Evolutionary conservation across 1,140 invertebrate genomes (phyloP).

Genomic region (Apis mellifera): DNA sequence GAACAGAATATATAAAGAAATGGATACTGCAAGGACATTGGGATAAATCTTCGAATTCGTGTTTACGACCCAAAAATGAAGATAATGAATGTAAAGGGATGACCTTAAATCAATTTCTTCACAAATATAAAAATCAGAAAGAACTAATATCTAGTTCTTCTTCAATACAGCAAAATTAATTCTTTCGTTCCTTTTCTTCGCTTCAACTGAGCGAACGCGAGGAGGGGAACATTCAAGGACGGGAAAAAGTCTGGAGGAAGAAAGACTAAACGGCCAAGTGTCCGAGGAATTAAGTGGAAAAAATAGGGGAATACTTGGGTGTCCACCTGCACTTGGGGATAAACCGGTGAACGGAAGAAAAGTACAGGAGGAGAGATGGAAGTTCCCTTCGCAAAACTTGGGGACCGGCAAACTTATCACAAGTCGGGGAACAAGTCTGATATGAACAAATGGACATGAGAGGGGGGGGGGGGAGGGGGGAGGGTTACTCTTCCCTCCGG

Average conservation of each 20-base stretch:
- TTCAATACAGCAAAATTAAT: neutral
- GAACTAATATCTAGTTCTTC: neutral
- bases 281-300: conserved; percentile 31
- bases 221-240: neutral
- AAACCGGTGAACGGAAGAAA: neutral
- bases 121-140: neutral
- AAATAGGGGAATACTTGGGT: neutral
- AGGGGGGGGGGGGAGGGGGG: no score
- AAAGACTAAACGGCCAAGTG: conserved; percentile 11
- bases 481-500: neutral
- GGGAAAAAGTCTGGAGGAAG: neutral
- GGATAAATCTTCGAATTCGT: neutral
- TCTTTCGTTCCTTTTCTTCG: conserved; percentile 1
- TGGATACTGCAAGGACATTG: neutral
- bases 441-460: conserved; percentile 43
- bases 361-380: neutral
- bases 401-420: conserved; percentile 20
- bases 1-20: neutral
- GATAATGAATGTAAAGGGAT: neutral
- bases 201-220: neutral
- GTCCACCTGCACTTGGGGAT: conserved; percentile 5
- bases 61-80: neutral
- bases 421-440: neutral
- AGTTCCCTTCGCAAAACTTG: conserved; percentile 21
- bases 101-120: neutral